Conservation (phyloP, 2,113 vertebrate species). For the Macaca mulatta region DNA sequence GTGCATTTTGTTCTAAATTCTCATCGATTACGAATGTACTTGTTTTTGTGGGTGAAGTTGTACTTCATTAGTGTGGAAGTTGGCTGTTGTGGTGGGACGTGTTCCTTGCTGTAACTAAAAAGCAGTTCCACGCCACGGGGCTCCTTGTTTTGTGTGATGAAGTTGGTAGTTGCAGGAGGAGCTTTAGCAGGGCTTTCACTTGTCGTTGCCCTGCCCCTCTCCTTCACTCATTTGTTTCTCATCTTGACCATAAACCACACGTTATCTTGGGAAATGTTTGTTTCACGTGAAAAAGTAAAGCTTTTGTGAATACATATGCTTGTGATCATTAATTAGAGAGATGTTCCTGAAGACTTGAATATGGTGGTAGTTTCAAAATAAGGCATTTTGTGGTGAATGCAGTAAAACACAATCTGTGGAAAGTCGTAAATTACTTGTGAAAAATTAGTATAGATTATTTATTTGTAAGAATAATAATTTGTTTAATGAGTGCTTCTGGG, state of each 20-base stretch:
- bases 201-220: not conserved
- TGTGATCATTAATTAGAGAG: not conserved
- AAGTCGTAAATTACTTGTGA: not conserved
- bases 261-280: not conserved
- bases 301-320: not conserved
- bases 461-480: slow-evolving; percentile 19
- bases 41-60: not conserved
- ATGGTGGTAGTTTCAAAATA: slow-evolving; percentile 20
- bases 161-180: not conserved
- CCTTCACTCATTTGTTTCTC: not conserved
- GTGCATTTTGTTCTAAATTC: not conserved
- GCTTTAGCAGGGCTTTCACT: too few species aligned
- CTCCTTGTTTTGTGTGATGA: not conserved
- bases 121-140: not conserved
- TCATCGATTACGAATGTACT: not conserved
- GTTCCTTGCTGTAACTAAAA: not conserved
- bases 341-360: slow-evolving; percentile 7
- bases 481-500: not conserved
- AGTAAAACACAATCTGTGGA: not conserved
- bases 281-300: not conserved
- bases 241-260: not conserved
- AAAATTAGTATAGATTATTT: not conserved
- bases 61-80: not conserved
- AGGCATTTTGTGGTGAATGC: not conserved
- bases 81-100: not conserved